These are phyloP conservation scores for Zaprionus bogoriensis DNA, from an alignment of 2,888 invertebrate genomes.

Conservation along the genomic window DNA sequence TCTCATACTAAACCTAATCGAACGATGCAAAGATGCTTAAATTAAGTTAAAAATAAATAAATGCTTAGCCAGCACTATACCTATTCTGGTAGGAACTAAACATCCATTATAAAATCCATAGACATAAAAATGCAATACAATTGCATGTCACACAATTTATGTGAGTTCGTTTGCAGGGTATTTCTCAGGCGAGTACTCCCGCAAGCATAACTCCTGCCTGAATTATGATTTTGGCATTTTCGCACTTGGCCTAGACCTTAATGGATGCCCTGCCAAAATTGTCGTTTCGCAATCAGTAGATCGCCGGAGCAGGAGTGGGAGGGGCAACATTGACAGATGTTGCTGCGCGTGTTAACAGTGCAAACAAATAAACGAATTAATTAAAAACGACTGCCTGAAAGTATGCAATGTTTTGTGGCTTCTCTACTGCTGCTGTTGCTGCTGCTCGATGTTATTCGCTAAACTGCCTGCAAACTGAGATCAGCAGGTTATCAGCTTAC, in stretches of 20 bases:
- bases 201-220: neutral
- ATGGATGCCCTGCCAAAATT: conserved; percentile 1
- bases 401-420: conserved; percentile 39
- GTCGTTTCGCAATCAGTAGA: neutral
- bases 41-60: too few relatives aligned
- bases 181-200: neutral
- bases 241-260: conserved; percentile 38
- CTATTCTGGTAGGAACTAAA: too few relatives aligned
- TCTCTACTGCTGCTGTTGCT: too few relatives aligned
- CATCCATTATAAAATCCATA: too few relatives aligned
- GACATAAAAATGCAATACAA: too few relatives aligned
- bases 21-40: too few relatives aligned
- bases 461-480: neutral
- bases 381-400: conserved; percentile 37
- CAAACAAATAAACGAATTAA: too few relatives aligned
- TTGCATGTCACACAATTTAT: neutral
- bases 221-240: conserved; percentile 9
- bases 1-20: too few relatives aligned
- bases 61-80: too few relatives aligned
- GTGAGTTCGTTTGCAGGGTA: neutral
- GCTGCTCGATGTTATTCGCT: neutral
- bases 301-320: neutral
- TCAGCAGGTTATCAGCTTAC: neutral
- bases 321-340: neutral
- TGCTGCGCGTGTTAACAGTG: conserved; percentile 1